Evolutionary conservation across 2,113 vertebrate species (phyloP).

Genomic region (Tetrao urogallus): DNA sequence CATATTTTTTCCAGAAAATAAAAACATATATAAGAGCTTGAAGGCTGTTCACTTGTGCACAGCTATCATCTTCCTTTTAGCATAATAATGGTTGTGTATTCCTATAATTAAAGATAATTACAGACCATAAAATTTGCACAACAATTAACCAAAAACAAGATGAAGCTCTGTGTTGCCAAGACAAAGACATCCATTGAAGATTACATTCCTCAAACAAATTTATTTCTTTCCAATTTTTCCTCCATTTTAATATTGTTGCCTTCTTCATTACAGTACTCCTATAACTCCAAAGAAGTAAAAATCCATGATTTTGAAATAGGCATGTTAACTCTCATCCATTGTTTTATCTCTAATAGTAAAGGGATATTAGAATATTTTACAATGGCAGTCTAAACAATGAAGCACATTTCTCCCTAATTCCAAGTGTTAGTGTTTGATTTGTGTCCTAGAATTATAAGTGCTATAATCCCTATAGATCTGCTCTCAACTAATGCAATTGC

Average conservation of each 20-base stretch:
- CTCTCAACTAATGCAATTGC: not conserved
- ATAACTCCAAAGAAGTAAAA: not conserved
- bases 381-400: not conserved
- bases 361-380: not conserved
- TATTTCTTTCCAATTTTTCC: not conserved
- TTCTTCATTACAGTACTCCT: not conserved
- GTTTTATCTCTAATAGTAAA: not conserved
- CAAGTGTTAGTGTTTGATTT: not conserved
- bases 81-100: conserved; percentile 59
- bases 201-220: not conserved
- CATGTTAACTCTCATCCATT: not conserved
- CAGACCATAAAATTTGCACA: conserved; percentile 56
- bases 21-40: conserved; percentile 22
- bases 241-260: not conserved
- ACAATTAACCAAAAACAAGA: conserved; percentile 58
- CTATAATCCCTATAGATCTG: not conserved
- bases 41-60: conserved; percentile 27
- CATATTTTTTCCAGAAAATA: conserved; percentile 33
- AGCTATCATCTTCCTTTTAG: conserved; percentile 68
- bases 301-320: not conserved
- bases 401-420: not conserved
- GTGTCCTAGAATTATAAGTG: not conserved
- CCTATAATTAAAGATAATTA: conserved; percentile 75
- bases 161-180: conserved; percentile 39
- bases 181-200: conserved; percentile 50